Evolutionary conservation across 1,140 invertebrate species (phyloP).

Genomic region (Lordiphosa mommai): DNA sequence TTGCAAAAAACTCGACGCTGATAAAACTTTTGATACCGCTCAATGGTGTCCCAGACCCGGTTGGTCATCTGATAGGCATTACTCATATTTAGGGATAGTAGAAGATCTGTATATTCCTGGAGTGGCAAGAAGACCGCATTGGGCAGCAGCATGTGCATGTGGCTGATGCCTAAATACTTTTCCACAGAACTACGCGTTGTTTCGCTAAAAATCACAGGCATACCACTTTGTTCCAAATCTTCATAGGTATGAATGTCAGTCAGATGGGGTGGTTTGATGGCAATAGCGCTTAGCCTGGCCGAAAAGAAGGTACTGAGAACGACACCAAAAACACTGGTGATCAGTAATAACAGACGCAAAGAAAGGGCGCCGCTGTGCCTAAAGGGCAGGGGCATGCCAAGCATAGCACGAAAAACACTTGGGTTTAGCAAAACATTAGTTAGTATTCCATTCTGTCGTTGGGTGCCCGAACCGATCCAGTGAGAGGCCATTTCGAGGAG

Average conservation of each 20-base stretch:
- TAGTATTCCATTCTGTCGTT: not conserved
- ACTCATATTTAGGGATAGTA: conserved; percentile 21
- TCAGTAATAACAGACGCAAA: not conserved
- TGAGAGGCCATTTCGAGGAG: not conserved
- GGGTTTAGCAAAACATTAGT: not conserved
- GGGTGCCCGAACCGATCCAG: not conserved
- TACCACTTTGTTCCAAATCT: not conserved
- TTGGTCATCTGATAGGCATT: conserved; percentile 22
- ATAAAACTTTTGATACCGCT: not conserved
- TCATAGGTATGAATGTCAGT: not conserved
- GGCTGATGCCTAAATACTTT: not conserved
- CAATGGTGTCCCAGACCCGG: not conserved
- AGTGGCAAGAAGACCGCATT: not conserved
- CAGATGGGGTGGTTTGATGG: conserved; percentile 19
- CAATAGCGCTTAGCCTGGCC: not conserved
- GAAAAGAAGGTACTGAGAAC: not conserved
- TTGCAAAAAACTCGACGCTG: conserved; percentile 7
- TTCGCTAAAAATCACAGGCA: conserved; percentile 6
- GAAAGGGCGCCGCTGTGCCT: not conserved
- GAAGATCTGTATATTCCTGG: not conserved
- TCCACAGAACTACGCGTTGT: not conserved
- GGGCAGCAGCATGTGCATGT: not conserved
- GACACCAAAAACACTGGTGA: not conserved
- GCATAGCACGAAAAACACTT: conserved; percentile 2
- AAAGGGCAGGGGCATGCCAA: not conserved